Evolutionary conservation across 92 coral and sea anemone species (phyloP), one percentile per base, ranked within the genome.

Genomic region (Plumapathes pennacea): DNA sequence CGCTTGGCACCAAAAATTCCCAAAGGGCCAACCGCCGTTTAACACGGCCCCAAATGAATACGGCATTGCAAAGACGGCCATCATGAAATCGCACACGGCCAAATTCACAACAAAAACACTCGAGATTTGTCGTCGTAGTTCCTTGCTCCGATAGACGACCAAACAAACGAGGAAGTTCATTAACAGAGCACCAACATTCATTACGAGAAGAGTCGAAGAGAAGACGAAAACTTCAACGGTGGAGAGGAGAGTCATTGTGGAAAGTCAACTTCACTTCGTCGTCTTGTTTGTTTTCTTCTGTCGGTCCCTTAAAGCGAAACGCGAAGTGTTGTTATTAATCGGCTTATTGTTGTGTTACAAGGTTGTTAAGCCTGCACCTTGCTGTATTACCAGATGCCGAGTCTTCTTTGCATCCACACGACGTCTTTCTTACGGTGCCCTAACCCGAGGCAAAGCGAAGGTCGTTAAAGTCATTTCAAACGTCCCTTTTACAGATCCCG

Each of bases 1-100:
- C 12, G 82, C 64, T 30, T 86, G 96, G 23, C 97, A 91, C 90
- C 85, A 72, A 28, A 91, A 70, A 14, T 44, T 46, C 6, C 91
- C 90, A 59, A 91, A 91, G 4, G 96, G 97, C 96, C 96, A 91
- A 1, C 48, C 56, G 15, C 69, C 66, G 4, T 77, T 74, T 13
- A 91, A 48, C 39, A 91, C 78, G 4, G 96, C 90, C 10, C 91
- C 96, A 27, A 91, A 80, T 5, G 96, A 87, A 57, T 82, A 87
- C 24, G 97, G 97, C 97, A 91, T 91, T 26, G 97, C 95, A 49
- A 91, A 80, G 7, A 86, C 31, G 25, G 97, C 94, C 86, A 83
- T 91, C 52, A 87, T 58, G 30, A 91, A 87, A 69, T 91, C 97
- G 34, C 97, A 86, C 47, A 87, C 68, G 9, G 97, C 97, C 79